Evolutionary conservation across 2,113 vertebrate genomes (phyloP).

Genomic region (Neomonachus schauinslandi): DNA sequence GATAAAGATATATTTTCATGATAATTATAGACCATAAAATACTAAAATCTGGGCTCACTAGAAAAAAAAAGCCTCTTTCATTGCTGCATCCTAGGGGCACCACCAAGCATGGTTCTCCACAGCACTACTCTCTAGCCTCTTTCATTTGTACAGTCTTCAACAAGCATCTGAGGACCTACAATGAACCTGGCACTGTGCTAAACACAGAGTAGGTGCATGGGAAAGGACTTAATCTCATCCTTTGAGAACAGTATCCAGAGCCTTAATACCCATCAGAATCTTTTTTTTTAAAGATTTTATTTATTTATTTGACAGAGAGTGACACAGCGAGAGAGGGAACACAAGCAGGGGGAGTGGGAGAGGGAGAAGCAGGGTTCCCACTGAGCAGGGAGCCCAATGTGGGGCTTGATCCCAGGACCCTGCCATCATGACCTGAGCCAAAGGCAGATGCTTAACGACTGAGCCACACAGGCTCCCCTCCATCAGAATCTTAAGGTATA

Average conservation of each 20-base stretch:
- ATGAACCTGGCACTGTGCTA: not conserved
- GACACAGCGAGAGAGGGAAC: no score
- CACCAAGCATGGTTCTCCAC: not conserved
- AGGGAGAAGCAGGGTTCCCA: no score
- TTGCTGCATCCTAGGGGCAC: fast-evolving
- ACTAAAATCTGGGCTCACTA: not conserved
- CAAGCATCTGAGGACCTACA: not conserved
- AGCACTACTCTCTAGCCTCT: not conserved
- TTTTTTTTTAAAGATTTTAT: not conserved
- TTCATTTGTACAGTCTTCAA: not conserved
- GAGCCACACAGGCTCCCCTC: no score
- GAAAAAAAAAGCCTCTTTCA: not conserved
- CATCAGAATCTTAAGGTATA: not conserved
- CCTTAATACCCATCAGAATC: not conserved
- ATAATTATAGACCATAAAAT: not conserved
- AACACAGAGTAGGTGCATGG: not conserved
- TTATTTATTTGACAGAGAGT: no score
- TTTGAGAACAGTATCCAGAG: not conserved
- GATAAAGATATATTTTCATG: not conserved
- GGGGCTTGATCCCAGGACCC: no score
- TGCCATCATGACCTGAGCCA: no score
- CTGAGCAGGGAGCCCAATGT: no score
- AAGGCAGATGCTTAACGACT: no score
- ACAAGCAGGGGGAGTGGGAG: no score
- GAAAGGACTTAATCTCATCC: not conserved